These are phyloP conservation scores for Poeciliopsis gracilis DNA, from an alignment of 2,797 vertebrate genomes.

Conservation along the genomic window DNA sequence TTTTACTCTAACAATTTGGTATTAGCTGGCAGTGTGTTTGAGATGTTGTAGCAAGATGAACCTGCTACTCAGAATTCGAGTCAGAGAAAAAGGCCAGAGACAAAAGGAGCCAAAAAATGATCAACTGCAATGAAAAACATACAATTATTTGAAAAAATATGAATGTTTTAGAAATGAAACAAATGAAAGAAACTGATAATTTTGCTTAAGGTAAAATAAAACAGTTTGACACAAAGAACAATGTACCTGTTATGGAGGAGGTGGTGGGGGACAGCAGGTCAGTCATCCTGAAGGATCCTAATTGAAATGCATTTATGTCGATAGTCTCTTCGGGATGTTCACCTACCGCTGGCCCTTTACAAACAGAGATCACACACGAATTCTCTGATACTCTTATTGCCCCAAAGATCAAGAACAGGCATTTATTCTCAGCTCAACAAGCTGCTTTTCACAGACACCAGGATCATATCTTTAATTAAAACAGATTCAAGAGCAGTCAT, in stretches of 20 bases:
- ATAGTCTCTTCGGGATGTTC: background rate
- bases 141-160: background rate
- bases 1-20: background rate
- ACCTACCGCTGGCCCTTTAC: background rate
- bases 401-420: background rate
- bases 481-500: background rate
- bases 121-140: background rate
- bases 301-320: background rate
- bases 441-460: constrained; percentile 1
- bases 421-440: constrained; percentile 10
- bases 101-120: background rate
- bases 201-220: background rate
- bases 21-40: background rate
- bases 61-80: background rate
- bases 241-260: background rate
- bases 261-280: background rate
- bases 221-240: background rate
- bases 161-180: background rate
- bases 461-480: constrained; percentile 11
- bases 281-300: background rate
- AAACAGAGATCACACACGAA: background rate
- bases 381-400: background rate
- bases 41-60: background rate
- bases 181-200: too few species aligned
- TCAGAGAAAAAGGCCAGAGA: background rate